Evolutionary conservation across 2,888 invertebrate species (phyloP), one percentile per base, ranked within the genome.

Genomic region (Drosophila mimetica): DNA sequence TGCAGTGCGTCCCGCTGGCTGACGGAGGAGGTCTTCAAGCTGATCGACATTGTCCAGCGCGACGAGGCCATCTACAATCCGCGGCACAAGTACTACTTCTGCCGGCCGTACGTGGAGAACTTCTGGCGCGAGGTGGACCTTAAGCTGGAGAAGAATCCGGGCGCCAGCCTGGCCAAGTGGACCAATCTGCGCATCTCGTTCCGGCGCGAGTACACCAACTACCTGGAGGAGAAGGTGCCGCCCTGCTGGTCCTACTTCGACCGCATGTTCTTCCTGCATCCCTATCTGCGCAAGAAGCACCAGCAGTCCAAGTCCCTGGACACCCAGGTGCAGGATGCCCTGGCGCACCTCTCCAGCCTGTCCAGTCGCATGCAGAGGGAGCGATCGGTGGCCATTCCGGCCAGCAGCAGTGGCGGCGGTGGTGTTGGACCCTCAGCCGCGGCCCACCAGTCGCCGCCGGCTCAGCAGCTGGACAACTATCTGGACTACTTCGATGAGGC

Each of bases 41-140:
- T 91, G 65, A 91, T 91, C 70, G 91, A 91, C 71, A 83, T 90
- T 73, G 91, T 91, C 20, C 90, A 90, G 60, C 80, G 88, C 42
- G 90, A 91, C 83, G 91, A 90, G 51, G 91, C 91, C 2, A 90
- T 91, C 25, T 91, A 91, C 63, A 91, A 91, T 87, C 90, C 91
- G 0, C 73, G 90, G 2, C 90, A 91, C 47, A 91, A 90, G 50
- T 90, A 91, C 59, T 91, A 91, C 65, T 91, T 91, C 50, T 91
- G 91, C 64, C 85, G 91, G 4, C 90, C 91, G 0, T 91, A 90
- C 70, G 91, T 91, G 13, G 91, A 91, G 55, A 91, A 90, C 74
- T 90, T 91, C 50, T 91, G 91, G 91, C 88, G 90, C 14, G 90
- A 91, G 59, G 90, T 91, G 16, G 91, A 91, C 59, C 57, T 89